Base-by-base conservation (phyloP, 2,888 invertebrate species). In the Morpho achilles region DNA sequence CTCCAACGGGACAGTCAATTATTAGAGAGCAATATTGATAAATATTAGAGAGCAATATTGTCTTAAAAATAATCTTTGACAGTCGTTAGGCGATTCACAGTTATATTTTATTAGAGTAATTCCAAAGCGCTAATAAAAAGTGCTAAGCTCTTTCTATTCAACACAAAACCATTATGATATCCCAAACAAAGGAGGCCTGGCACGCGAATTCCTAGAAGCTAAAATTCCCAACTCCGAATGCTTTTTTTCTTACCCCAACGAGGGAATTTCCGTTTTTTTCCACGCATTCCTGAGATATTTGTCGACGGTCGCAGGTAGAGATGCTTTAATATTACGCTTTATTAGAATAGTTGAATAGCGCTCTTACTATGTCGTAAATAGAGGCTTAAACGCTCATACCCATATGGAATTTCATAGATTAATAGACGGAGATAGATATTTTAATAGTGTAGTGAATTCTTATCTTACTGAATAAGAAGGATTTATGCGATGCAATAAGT, bases 201-300 rank as follows among this genome's bases (percentile, higher is more conserved):
- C 90, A 90, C 89, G 89, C 86, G 90, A 87, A 87, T 89, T 87
- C 89, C 78, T 65, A 73, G 88, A 89, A 90, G 73, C 71, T 72
- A 78, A 74, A 74, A 79, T 87, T 89, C 88, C 82, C 90, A 86
- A 76, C 72, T 74, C 79, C 78, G 79, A 78, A 76, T 77, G 73
- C 72, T 71, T 67, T 79, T 81, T 83, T 82, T 80, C 78, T 76
- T 75, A 77, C 83, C 83, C 85, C 83, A 85, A 83, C 82, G 81
- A 82, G 86, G 82, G 82, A 80, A 56, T 78, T 82, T 72, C 74
- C 75, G 53, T 69, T 70, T 75, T 80, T 82, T 84, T 84, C 57
- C 67, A 66, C 73, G 71, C 83, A 90, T 90, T 89, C 90, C 87
- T 65, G 56, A 75, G 76, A 81, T 87, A 80, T 84, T 88, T 87